Base-by-base conservation (phyloP, 1,140 invertebrate species). In the Zaprionus lachaisei region DNA sequence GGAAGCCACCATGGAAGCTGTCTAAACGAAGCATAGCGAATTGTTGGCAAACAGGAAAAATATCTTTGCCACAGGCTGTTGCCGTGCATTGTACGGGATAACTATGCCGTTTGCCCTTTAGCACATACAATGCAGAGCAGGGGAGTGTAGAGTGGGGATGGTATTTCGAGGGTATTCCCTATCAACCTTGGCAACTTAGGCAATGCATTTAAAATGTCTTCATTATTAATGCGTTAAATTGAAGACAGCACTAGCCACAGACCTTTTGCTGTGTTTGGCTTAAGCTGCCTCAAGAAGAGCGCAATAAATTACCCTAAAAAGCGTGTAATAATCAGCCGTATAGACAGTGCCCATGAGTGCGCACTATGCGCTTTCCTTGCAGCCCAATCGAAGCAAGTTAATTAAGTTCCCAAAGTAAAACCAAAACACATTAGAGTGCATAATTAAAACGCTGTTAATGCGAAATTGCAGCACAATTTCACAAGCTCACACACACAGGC, bases 381-480 rank as follows among this genome's bases (percentile, higher is more conserved):
- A 17, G 15, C 58, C 20, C 24, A 14, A 41, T 57, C 31, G 49
- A 47, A 79, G 70, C 71, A 41, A 77, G 54, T 69, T 84, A 81
- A 84, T 89, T 83, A 80, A 84, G 81, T 87, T 84, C 78, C 63
- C 70, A 87, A 84, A 71, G 14, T 22, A 12, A 20, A 56, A 11
- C 26, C 11, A 37, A 26, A 41, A 41, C 17, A 69, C 58, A 60
- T 83, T 74, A 70, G 63, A 71, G 78, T 74, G 83, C 76, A 86
- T 85, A 85, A 86, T 87, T 87, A 83, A 87, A 83, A 79, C 51
- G 49, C 28, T 61, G 24, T 70, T 65, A 64, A 73, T n/a, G 83
- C 38, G 38, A 77, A 60, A 37, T 72, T 54, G 58, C 12, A 38
- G 72, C 83, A 73, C 12, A 58, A 77, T 83, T 83, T 82, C 83